A percentile compares a stretch with the other conserved stretches of the same genome.
Evolutionary conservation across 37 sponge, comb jelly and placozoan genomes (phyloP).

Genomic region (Diacarnus erythraeanus): DNA sequence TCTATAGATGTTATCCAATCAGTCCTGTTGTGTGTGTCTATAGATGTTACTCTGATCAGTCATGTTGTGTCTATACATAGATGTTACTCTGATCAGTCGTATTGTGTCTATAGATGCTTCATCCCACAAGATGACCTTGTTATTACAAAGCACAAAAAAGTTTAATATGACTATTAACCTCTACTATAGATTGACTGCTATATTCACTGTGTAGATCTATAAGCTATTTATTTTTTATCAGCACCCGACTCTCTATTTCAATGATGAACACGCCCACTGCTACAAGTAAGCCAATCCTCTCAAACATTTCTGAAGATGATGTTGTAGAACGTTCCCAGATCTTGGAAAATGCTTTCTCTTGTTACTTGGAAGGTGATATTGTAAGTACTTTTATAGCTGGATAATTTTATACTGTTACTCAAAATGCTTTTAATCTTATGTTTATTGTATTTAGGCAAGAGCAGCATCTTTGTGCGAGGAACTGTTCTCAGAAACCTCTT

Average conservation of each 20-base stretch:
- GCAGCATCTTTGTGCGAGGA: conserved; percentile 28
- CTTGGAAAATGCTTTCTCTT: conserved; percentile 48
- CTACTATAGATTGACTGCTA: too few species aligned
- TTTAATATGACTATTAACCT: too few species aligned
- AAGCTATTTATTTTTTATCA: not conserved
- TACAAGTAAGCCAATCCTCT: not conserved
- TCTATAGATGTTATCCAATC: too few species aligned
- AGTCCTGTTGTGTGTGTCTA: too few species aligned
- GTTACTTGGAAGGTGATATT: conserved; percentile 38
- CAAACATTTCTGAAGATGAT: not conserved
- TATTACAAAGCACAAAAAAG: too few species aligned
- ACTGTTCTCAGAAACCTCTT: conserved; percentile 21
- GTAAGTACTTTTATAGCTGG: not conserved
- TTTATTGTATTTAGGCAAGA: not conserved
- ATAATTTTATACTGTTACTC: not conserved
- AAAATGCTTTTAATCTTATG: not conserved
- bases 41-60: too few species aligned
- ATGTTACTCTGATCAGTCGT: too few species aligned
- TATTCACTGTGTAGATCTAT: not conserved
- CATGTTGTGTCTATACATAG: too few species aligned
- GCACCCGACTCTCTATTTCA: not conserved
- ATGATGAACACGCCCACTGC: not conserved
- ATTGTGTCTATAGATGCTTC: too few species aligned
- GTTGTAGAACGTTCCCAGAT: conserved; percentile 8
- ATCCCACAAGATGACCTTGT: too few species aligned